Base-by-base conservation (phyloP, 2,113 vertebrate species). In the Amphiprion ocellaris region DNA sequence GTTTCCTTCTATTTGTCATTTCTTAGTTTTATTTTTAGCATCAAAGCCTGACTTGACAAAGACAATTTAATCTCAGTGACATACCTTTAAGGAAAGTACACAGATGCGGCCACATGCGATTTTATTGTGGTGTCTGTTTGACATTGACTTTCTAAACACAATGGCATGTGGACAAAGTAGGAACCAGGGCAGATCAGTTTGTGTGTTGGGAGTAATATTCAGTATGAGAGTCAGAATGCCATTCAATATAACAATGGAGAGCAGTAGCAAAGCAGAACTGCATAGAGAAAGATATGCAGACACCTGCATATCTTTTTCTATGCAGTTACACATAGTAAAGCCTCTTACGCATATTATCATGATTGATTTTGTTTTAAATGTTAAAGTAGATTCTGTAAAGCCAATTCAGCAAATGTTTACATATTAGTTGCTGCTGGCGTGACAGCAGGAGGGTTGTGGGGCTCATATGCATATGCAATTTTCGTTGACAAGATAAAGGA, bases 401-500 rank as follows among this genome's bases (percentile, higher is more conserved):
- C 26, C 10, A 3, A 61, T 47, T 56, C 47, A 46, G 28, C n/a
- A 26, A n/a, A 55, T 39, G 44, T 68, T 49, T 55, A 21, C 17
- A 76, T 50, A 69, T 84, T 28, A 69, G 70, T 68, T 65, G 56
- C 69, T 73, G 39, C 77, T 77, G 39, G 56, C 65, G 19, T 33
- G 26, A 52, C 46, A 41, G 71, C 10, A 15, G 26, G 56, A 26
- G 54, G 66, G 63, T 65, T 24, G 54, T 37, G 33, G 33, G 61
- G 47, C 33, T 64, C 56, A 17, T 79, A 66, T 85, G 66, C 65
- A 80, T 83, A 84, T 84, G 71, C 69, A 85, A 74, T 90, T 87
- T 83, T 70, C 78, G 80, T 62, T 86, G 88, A 91, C 77, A 70
- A 81, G 84, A 91, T 90, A 74, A 91, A 89, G 75, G 82, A 59